Conservation (phyloP, 2,113 vertebrate species). For the Salminus brasiliensis region DNA sequence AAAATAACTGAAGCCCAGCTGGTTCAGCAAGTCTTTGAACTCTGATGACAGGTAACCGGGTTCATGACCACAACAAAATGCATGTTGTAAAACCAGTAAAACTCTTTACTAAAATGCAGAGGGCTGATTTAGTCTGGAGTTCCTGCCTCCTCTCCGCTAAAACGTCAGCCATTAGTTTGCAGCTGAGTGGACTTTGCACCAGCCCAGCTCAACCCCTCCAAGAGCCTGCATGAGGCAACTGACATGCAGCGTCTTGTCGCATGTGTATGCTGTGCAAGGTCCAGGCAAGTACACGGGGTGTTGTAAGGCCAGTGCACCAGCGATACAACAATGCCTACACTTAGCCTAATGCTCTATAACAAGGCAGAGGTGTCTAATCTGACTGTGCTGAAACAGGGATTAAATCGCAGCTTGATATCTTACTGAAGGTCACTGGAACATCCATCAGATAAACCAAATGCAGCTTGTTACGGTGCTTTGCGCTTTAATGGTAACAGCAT, state of each 20-base stretch:
- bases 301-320: background rate
- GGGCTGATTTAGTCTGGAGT: too few relatives aligned
- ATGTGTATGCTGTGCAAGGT: background rate
- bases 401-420: constrained; percentile 40
- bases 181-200: background rate
- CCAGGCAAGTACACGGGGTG: background rate
- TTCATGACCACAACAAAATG: too few relatives aligned
- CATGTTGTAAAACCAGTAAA: too few relatives aligned
- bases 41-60: too few relatives aligned
- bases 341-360: constrained; percentile 12
- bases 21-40: too few relatives aligned
- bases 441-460: constrained; percentile 53
- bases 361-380: constrained; percentile 41
- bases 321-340: too few relatives aligned
- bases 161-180: background rate
- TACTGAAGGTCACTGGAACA: constrained; percentile 40
- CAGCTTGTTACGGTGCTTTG: constrained; percentile 28
- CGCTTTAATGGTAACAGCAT: constrained; percentile 25
- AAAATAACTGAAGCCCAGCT: too few relatives aligned
- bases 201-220: background rate
- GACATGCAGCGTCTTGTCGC: background rate
- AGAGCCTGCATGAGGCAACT: background rate
- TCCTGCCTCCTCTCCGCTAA: background rate
- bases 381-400: constrained; percentile 41
- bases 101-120: too few relatives aligned